phyloP scores from a whole-genome alignment of 2,113 vertebrate species.

The Cyprichromis sp. region DNA sequence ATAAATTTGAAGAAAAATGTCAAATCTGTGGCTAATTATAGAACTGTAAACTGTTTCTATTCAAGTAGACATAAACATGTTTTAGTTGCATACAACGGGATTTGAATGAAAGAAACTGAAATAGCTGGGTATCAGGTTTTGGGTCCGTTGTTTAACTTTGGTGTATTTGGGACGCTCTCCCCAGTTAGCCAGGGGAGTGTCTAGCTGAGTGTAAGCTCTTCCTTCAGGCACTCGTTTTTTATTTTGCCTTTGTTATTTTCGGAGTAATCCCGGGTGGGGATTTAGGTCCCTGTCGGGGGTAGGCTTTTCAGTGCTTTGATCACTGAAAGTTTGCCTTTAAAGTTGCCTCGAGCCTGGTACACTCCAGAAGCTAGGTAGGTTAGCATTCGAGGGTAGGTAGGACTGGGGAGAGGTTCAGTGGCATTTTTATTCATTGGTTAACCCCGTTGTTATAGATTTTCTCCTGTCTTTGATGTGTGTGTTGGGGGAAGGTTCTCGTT shows the following conservation, averaged over 20 bases:
- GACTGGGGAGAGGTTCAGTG: neutral
- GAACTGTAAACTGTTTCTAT: neutral
- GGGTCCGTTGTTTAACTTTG: neutral
- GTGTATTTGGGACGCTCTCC: neutral
- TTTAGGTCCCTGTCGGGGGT: neutral
- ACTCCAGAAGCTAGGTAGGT: neutral
- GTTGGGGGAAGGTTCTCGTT: neutral
- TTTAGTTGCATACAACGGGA: neutral
- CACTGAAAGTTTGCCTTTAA: neutral
- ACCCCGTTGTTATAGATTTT: neutral
- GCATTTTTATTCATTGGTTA: neutral
- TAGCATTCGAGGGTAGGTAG: neutral
- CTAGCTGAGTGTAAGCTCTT: neutral
- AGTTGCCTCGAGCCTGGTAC: neutral
- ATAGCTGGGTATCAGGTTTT: neutral
- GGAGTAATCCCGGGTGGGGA: neutral
- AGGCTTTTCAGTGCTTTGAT: neutral
- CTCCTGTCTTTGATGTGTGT: neutral
- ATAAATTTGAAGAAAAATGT: neutral
- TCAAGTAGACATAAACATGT: neutral
- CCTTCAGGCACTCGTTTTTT: neutral
- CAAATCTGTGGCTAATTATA: neutral
- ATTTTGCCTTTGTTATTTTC: neutral
- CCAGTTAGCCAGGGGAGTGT: neutral
- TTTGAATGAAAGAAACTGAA: neutral